These are phyloP conservation scores for Mythimna lalbum DNA, from an alignment of 2,888 invertebrate genomes.

Conservation along the genomic window DNA sequence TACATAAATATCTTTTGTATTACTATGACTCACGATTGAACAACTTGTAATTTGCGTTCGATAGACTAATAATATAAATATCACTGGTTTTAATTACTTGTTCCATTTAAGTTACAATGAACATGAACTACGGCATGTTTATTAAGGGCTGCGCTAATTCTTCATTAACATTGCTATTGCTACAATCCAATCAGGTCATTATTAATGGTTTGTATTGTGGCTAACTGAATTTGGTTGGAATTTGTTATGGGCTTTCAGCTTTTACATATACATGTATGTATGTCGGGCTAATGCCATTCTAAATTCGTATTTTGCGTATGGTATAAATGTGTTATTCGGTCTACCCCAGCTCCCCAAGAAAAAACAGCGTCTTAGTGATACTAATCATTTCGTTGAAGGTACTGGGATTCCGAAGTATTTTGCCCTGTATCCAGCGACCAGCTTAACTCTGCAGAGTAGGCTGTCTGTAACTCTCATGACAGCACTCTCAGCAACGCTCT, in stretches of 20 bases:
- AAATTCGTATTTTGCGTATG: too few relatives aligned
- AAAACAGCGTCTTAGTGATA: too few relatives aligned
- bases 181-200: slow-evolving; percentile 35
- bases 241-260: slow-evolving; percentile 9
- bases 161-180: slow-evolving; percentile 45
- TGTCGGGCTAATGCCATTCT: too few relatives aligned
- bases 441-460: too few relatives aligned
- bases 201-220: slow-evolving; percentile 26
- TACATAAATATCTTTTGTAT: slow-evolving; percentile 61
- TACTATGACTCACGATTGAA: slow-evolving; percentile 59
- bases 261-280: background rate
- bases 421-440: too few relatives aligned
- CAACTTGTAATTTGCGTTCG: slow-evolving; percentile 53
- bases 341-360: too few relatives aligned
- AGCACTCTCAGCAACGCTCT: too few relatives aligned
- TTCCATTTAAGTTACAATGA: slow-evolving; percentile 53
- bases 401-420: too few relatives aligned
- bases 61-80: slow-evolving; percentile 55
- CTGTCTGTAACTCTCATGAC: too few relatives aligned
- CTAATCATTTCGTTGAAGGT: too few relatives aligned
- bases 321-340: too few relatives aligned
- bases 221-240: slow-evolving; percentile 5
- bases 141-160: slow-evolving; percentile 50
- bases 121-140: slow-evolving; percentile 52
- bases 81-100: slow-evolving; percentile 61